Evolutionary conservation across 2,888 invertebrate genomes (phyloP), one percentile per base, ranked within the genome.

Genomic region (Mesorhabditis spiculigera): DNA sequence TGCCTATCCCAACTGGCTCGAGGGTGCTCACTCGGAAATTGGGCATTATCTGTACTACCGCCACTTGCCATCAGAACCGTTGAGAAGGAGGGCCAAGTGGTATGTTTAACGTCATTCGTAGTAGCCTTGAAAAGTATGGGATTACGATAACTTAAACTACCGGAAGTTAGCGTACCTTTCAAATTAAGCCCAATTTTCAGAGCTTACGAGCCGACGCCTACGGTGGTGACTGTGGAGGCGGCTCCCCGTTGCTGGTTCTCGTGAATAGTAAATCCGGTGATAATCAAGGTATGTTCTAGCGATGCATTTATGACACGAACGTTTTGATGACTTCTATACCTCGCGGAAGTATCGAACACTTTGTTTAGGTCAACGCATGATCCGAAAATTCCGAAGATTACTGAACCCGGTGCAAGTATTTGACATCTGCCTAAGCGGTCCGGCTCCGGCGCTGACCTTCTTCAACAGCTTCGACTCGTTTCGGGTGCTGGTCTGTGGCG

Each of bases 211-310:
- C 58, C n/a, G 58, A 50, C 8, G 58, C 58, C 10, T 28, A n/a
- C 42, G 75, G 76, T 43, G 71, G 75, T 42, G 77, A 75, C 45
- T 71, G 70, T 50, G 72, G 73, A 16, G 76, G 66, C 68, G 78
- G 79, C 42, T 76, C 78, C 76, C 96, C 96, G 13, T 90, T 96
- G 70, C 90, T 96, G 77, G 96, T 96, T 75, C 95, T 96, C 87
- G 95, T 96, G 85, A 97, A 97, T 89, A 95, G 95, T 75, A 93
- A 95, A 89, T 95, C 95, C 81, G 94, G 96, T 82, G 96, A 96
- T 90, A 95, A 95, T 89, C 96, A 96, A 86, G 96, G 28, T 28
- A 28, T n/a, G n/a, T n/a, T n/a, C n/a, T n/a, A n/a, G 3, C 3
- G 3, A 28, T 28, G 3, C 28, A 28, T 3, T 28, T 1, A 28